Conservation (phyloP, 2,888 invertebrate species). For the Mycogona germanica region DNA sequence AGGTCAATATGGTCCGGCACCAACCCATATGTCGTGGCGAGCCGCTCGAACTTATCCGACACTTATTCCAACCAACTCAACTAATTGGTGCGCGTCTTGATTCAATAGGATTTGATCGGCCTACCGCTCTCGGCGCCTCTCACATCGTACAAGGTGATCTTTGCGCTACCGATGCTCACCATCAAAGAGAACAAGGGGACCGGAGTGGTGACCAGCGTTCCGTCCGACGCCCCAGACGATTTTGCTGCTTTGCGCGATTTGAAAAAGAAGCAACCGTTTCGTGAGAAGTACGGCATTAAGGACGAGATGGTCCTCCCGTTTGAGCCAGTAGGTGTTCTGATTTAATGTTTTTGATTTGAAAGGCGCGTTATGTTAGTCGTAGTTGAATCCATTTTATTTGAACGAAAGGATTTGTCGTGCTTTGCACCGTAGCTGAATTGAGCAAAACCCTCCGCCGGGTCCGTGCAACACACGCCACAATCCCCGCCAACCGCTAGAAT, state of each 20-base stretch:
- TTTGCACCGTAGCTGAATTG: too few species aligned
- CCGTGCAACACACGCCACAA: too few species aligned
- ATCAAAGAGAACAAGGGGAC: conserved; percentile 98
- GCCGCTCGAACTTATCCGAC: not conserved
- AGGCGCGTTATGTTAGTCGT: too few species aligned
- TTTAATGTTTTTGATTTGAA: not conserved
- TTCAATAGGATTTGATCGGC: conserved; percentile 65
- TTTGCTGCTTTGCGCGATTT: conserved; percentile 90
- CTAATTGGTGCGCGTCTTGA: too few species aligned
- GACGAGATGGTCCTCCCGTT: conserved; percentile 66
- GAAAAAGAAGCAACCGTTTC: conserved; percentile 82
- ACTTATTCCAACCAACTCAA: not conserved
- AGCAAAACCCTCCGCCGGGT: too few species aligned
- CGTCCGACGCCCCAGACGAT: conserved; percentile 98
- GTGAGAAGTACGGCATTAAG: conserved; percentile 80
- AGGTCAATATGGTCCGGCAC: conserved; percentile 1
- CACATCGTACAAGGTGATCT: conserved; percentile 67
- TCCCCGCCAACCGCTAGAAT: too few species aligned
- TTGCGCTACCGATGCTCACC: conserved; percentile 92
- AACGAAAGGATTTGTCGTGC: too few species aligned
- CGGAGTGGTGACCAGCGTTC: conserved; percentile 94
- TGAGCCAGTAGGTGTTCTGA: conserved; percentile 43
- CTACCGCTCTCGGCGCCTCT: conserved; percentile 69
- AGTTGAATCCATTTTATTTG: not conserved
- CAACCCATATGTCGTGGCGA: not conserved